Evolutionary conservation across 2,888 invertebrate genomes (phyloP), one percentile per base, ranked within the genome.

Genomic region (Subacronicta megacephala): DNA sequence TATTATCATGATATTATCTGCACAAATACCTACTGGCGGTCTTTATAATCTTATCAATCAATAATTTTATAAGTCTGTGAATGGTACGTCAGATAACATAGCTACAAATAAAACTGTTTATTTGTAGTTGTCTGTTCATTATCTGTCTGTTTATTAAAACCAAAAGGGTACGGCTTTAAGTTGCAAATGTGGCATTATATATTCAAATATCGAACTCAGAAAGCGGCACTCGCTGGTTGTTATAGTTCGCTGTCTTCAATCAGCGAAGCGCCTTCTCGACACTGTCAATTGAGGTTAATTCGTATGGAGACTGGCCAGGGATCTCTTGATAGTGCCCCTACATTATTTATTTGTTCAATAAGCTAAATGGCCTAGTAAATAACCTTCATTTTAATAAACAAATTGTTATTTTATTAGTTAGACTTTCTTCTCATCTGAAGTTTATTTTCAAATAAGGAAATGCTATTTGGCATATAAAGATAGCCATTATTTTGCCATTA

Each of bases 221-320:
- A 79, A 80, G 81, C 72, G 71, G 66, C 79, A 82, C 83, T 87
- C 80, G 84, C 87, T 84, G 80, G 80, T 81, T 83, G 84, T 81
- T 83, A 85, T 69, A 83, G 81, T 80, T 80, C 84, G 84, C 83
- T 84, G 85, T 86, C 86, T 92, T 92, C 93, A 94, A 93, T 93
- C 91, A 93, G 88, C 89, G 87, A 90, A 92, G 91, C 90, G 92
- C 92, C 92, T 92, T 81, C 90, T 89, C 88, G 87, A 82, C 84
- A 82, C 88, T 82, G 85, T 93, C 94, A 94, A 94, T 94, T 94
- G 94, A 92, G 93, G 93, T 94, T 93, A 94, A 94, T 93, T 94
- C 84, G 80, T 89, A 89, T 85, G 88, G 88, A 93, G 92, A 89
- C 91, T 87, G 89, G 83, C 87, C 88, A 91, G 88, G 89, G 90